Evolutionary conservation across 2,888 invertebrate genomes (phyloP), one percentile per base, ranked within the genome.

Genomic region (Drosophila nr. fundita): DNA sequence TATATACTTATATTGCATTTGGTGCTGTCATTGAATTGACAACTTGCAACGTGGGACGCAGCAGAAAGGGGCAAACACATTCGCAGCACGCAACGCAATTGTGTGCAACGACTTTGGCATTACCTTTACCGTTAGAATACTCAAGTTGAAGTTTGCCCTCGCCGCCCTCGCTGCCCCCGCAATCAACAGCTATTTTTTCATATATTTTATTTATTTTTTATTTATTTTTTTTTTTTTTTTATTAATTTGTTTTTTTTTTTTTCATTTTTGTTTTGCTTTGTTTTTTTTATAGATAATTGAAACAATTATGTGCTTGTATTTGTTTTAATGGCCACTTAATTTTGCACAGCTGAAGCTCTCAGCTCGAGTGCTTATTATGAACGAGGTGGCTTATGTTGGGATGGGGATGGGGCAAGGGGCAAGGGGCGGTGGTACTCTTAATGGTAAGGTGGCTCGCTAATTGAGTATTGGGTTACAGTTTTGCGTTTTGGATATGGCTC

Each of bases 21-120:
- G 69, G 69, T 52, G 71, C 67, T 83, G 87, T 83, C 83, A 86
- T 83, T 83, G 82, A 80, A 59, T 71, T 67, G 57, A 63, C 62
- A 65, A 61, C 64, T 64, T 49, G 67, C 57, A 45, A 71, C 64
- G 54, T 18, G 61, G 27, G 29, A 27, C 30, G n/a, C 48, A 29
- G 36, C 29, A 24, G 52, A 61, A 15, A 21, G 21, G 36, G 54
- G 48, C 29, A 24, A 24, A 50, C 32, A 15, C 48, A 34, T 40
- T 45, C 45, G 30, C 52, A 60, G 45, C 48, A 48, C 38, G 48
- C 55, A 58, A 70, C 69, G 27, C 69, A 59, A 63, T 60, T 29
- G 66, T 59, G 53, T 59, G 69, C 62, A 57, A 55, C 45, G 76
- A 67, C 66, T 82, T 68, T 79, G 74, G 82, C 78, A 61, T 70